Conservation (phyloP, 2,888 invertebrate genomes). For the Chydorus sphaericus region DNA sequence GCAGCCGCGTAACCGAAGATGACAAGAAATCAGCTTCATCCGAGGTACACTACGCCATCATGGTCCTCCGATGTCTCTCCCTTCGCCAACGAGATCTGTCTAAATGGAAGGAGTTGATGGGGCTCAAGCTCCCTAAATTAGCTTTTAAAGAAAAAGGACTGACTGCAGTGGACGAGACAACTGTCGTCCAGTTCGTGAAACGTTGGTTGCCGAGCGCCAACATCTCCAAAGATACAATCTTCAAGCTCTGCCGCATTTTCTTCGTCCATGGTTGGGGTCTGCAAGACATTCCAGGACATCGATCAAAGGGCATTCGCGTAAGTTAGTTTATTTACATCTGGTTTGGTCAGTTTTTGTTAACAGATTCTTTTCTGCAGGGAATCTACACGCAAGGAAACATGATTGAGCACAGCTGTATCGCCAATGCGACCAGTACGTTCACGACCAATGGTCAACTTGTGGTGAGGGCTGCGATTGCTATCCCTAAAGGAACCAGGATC, state of each 20-base stretch:
- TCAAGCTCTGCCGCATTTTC: too few relatives aligned
- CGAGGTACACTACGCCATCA: constrained; percentile 52
- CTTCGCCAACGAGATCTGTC: constrained; percentile 44
- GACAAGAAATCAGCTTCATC: too few relatives aligned
- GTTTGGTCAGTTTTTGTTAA: too few relatives aligned
- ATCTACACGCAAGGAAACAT: constrained; percentile 58
- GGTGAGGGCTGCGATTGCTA: constrained; percentile 44
- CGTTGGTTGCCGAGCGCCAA: too few relatives aligned
- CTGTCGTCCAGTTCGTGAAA: constrained; percentile 3
- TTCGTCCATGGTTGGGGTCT: too few relatives aligned
- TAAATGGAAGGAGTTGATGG: constrained; percentile 45
- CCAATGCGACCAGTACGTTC: constrained; percentile 69
- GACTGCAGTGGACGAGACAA: constrained; percentile 9
- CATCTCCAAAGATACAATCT: too few relatives aligned
- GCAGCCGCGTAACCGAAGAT: constrained; percentile 22
- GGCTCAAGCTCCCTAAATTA: too few relatives aligned
- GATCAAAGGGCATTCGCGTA: too few relatives aligned
- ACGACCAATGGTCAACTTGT: constrained; percentile 43
- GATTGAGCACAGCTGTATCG: constrained; percentile 63
- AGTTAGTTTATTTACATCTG: too few relatives aligned
- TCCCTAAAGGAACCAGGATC: constrained; percentile 48
- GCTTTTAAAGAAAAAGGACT: constrained; percentile 7
- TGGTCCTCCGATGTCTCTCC: constrained; percentile 51
- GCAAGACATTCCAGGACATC: too few relatives aligned
- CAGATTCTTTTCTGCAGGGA: too few relatives aligned